Evolutionary conservation across 2,888 invertebrate genomes (phyloP), one percentile per base, ranked within the genome.

Genomic region (Chouioia cunea): DNA sequence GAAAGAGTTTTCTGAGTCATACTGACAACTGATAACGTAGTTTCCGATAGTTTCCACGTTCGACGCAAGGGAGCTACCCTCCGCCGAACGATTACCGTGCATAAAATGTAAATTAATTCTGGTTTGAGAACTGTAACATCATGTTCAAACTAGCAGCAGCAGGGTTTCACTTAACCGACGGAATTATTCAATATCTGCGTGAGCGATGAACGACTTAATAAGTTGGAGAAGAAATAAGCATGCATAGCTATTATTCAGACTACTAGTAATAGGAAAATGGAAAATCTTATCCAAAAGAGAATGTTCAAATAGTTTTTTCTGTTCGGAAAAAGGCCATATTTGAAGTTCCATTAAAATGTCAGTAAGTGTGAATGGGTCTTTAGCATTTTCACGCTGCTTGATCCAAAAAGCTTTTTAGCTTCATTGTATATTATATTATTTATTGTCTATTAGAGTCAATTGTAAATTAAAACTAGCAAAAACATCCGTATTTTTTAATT

Each of bases 191-290:
- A 43, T 18, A n/a, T 27, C 15, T 10, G 20, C 78, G 75, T 75
- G 75, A 74, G 75, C 78, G 76, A 80, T 76, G 77, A 80, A 81
- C 79, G 79, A 79, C 78, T 80, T 80, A 80, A 80, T 81, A 79
- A 79, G 79, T 77, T 76, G 75, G 74, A 77, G 75, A 73, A 71
- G 68, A 69, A 77, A 80, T 78, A 79, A 80, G 77, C 76, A 78
- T 80, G 80, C 78, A 79, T 79, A 80, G 80, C 80, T 80, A 80
- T 80, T 79, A 80, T 80, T 80, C 78, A 79, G 36, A 14, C 20
- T n/a, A n/a, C 27, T 36, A 52, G 52, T 18, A 15, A 18, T 10
- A n/a, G 20, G 57, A 22, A 48, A 22, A 48, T 12, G 15, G 47
- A 59, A 54, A 50, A 66, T 50, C 43, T 46, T 52, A 63, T 57